Evolutionary conservation across 2,888 invertebrate species (phyloP).

Genomic region (Vannuccia rotundouncinata): DNA sequence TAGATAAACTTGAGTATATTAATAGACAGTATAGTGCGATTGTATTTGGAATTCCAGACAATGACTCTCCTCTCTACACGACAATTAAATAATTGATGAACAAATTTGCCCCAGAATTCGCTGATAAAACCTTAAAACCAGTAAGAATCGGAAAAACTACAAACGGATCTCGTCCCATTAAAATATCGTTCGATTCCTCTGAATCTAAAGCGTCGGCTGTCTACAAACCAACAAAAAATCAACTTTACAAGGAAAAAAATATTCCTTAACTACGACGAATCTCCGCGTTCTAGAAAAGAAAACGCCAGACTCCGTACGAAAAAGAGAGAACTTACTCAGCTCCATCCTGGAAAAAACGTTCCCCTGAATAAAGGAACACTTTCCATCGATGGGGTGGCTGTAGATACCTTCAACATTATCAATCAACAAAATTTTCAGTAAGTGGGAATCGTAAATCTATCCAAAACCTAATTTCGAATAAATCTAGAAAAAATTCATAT

Average conservation of each 20-base stretch:
- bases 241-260: background rate
- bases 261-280: background rate
- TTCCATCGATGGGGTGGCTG: slow-evolving; percentile 13
- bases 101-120: background rate
- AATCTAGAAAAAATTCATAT: too few species aligned
- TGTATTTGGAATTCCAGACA: background rate
- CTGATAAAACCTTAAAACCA: background rate
- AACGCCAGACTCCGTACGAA: slow-evolving; percentile 12
- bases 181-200: background rate
- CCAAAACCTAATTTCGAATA: too few species aligned
- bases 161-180: background rate
- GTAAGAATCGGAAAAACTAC: background rate
- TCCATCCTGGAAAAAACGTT: background rate
- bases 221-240: background rate
- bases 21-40: background rate
- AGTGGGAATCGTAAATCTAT: too few species aligned
- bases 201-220: background rate
- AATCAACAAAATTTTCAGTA: too few species aligned
- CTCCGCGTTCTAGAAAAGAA: slow-evolving; percentile 10
- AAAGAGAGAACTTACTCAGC: slow-evolving; percentile 10
- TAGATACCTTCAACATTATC: too few species aligned
- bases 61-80: background rate
- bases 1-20: background rate
- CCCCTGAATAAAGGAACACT: slow-evolving; percentile 23
- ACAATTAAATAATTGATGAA: background rate